Evolutionary conservation across 23 tunicate genomes (phyloP), one percentile per base, ranked within the genome.

Genomic region (Phallusia fumigata): DNA sequence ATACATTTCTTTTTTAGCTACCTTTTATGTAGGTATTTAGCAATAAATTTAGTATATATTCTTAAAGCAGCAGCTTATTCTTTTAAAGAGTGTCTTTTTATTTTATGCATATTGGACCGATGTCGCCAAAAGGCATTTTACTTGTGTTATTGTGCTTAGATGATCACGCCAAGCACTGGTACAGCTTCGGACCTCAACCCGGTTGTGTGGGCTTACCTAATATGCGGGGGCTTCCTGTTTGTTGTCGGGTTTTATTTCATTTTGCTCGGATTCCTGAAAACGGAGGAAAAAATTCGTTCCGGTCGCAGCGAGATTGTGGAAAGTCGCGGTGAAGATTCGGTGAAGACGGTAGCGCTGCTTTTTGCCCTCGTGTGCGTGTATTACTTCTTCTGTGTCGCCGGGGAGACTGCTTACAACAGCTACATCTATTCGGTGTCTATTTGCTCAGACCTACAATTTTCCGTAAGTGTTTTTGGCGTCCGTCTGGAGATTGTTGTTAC

Each of bases 401-500:
- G 99, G 28, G 99, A 95, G 78, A 95, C 92, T 26, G 84, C 99
- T 22, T 95, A 90, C 74, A 93, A 90, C 87, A 90, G 95, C 84
- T 90, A 95, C 80, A 95, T 95, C 64, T 95, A 90, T 74, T 95
- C 99, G 11, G 89, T 95, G 65, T 89, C 98, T 22, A 94, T 94
- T 36, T 94, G 98, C 65, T 94, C 98, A 18, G 94, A 82, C 0
- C 78, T 94, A 33, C 49, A 65, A 12, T 94, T 94, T 74, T 34
- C 83, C 53, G 98, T 94, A 76, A 89, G 90, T 80, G 18, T 40
- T 40, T n/a, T 40, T 40, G 47, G 10, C 47, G 47, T 5, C 47
- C 47, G 10, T 40, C n/a, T n/a, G n/a, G n/a, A n/a, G n/a, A n/a
- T n/a, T n/a, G n/a, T n/a, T n/a, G n/a, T n/a, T n/a, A n/a, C n/a